Evolutionary conservation across 2,888 invertebrate genomes (phyloP).

Genomic region (Allophyes oxyacanthae): DNA sequence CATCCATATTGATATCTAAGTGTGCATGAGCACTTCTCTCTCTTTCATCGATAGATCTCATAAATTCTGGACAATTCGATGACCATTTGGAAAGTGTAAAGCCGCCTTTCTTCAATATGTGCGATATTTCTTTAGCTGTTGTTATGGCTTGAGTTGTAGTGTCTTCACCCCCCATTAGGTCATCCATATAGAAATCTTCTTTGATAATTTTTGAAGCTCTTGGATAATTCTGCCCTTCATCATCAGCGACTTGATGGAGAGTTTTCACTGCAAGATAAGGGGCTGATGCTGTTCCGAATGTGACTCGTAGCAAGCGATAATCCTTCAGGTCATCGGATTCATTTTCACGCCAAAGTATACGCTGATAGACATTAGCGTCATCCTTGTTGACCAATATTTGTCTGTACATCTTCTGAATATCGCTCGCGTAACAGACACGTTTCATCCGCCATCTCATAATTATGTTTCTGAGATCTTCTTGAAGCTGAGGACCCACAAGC

Average conservation of each 20-base stretch:
- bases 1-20: conserved; percentile 30
- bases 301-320: conserved; percentile 8
- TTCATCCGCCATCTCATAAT: conserved; percentile 54
- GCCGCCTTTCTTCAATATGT: background rate
- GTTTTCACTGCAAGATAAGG: conserved; percentile 10
- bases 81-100: conserved; percentile 15
- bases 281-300: conserved; percentile 18
- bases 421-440: conserved; percentile 47
- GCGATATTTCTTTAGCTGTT: background rate
- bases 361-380: conserved; percentile 12
- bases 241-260: conserved; percentile 14
- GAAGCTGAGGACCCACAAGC: conserved; percentile 47
- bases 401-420: conserved; percentile 60
- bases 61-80: conserved; percentile 4
- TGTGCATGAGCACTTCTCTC: conserved; percentile 19
- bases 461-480: conserved; percentile 50
- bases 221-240: conserved; percentile 11
- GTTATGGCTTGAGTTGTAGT: conserved; percentile 3
- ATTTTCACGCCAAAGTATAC: conserved; percentile 8
- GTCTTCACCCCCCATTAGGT: background rate
- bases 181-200: background rate
- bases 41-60: conserved; percentile 8
- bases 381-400: conserved; percentile 6
- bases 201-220: background rate
- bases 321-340: conserved; percentile 2